Percentiles rank a stretch among this genome's conserved stretches.
phyloP scores from a whole-genome alignment of 2,888 invertebrate species.

The Agonopterix heracliana region DNA sequence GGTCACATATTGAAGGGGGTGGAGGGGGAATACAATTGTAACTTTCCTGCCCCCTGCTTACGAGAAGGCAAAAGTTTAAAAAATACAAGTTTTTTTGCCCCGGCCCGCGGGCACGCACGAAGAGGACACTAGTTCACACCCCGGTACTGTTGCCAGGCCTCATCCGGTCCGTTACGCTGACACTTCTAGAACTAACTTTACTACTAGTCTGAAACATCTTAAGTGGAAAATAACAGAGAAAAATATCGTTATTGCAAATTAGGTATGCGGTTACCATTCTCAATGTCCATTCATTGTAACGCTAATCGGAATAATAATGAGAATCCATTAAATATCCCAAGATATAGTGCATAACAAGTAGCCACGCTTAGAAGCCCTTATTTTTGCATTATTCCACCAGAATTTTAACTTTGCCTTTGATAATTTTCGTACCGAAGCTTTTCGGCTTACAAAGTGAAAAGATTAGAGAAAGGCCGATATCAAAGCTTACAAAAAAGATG shows the following conservation, averaged over 20 bases:
- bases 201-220: no score
- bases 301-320: conserved; percentile 61
- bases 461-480: conserved; percentile 44
- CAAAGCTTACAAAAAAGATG: conserved; percentile 47
- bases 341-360: conserved; percentile 58
- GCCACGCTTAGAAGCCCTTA: conserved; percentile 29
- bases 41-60: conserved; percentile 65
- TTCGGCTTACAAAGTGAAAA: conserved; percentile 23
- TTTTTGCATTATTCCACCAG: conserved; percentile 18
- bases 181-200: no score
- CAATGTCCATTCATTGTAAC: conserved; percentile 45
- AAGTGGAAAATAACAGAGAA: background rate
- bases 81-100: conserved; percentile 66
- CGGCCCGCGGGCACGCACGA: conserved; percentile 37
- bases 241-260: conserved; percentile 11
- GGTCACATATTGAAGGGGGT: conserved; percentile 75
- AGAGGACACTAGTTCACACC: conserved; percentile 9
- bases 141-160: no score
- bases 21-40: conserved; percentile 72
- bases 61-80: conserved; percentile 70
- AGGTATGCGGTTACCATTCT: conserved; percentile 46
- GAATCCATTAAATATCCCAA: conserved; percentile 51
- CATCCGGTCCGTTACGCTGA: no score
- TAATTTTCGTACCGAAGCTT: conserved; percentile 21
- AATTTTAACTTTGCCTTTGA: conserved; percentile 35